Evolutionary conservation across 2,888 invertebrate species (phyloP), one percentile per base, ranked within the genome.

Genomic region (Acanthoscelides obtectus): DNA sequence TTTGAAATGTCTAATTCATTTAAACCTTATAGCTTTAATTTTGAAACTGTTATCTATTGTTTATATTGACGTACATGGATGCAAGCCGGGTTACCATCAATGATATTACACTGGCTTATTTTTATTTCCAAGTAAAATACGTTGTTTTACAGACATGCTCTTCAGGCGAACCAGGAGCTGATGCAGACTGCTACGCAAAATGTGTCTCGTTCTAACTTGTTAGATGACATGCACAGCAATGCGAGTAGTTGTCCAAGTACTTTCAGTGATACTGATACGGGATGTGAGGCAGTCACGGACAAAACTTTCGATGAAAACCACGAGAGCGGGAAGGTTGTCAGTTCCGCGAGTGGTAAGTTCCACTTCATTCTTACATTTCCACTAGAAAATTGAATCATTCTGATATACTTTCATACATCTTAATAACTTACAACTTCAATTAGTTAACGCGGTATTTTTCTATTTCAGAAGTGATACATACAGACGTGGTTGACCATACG

Each of bases 211-310:
- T 85, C 84, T 5, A 86, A 84, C 79, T 78, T 86, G 68, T 77
- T 86, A 69, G 86, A 86, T 74, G 86, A 86, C 79, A 76, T 85
- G 72, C 86, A 85, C 73, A 86, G 86, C 74, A 86, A 86, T 73
- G 84, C 85, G 0, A 86, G 86, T 76, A 86, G 85, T 72, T 84
- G 84, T 74, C 84, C 88, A 17, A 89, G 89, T 80, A 88, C 88
- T 72, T 84, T 82, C 75, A 85, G 85, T 75, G 86, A 86, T 80
- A 83, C 82, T 65, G 86, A 85, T 77, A 78, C 80, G 4, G 85
- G 83, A 3, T 84, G 82, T 74, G 86, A 86, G 77, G 86, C 84
- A 20, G 82, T 83, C n/a, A 83, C 84, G 69, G 83, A 84, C 73
- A 83, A 83, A 77, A 81, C 84, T 70, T 86, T 86, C 74, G 86